These are phyloP conservation scores for Pseudorhiza aurosa DNA, from an alignment of 30 jellyfish, hydroid and myxozoan genomes.

Conservation along the genomic window DNA sequence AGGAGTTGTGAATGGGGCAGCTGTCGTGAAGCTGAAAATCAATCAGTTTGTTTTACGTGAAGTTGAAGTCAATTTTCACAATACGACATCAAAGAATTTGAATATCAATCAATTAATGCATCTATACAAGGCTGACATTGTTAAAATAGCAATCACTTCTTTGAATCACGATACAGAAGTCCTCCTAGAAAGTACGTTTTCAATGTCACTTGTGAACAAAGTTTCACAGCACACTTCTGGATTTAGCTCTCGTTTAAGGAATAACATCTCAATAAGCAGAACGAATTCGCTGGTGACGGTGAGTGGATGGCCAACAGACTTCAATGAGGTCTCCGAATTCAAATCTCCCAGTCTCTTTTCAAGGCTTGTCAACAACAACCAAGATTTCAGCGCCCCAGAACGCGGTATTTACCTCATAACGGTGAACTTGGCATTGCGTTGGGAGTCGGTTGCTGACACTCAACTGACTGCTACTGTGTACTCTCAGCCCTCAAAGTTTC, in stretches of 20 bases:
- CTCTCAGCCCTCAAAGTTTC: constrained; percentile 12
- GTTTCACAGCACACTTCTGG: constrained; percentile 59
- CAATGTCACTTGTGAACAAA: constrained; percentile 40
- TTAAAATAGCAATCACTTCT: constrained; percentile 1
- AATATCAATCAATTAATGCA: constrained; percentile 39
- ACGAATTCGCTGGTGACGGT: background rate
- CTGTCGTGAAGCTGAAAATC: constrained; percentile 3
- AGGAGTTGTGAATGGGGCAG: background rate
- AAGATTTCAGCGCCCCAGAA: constrained; percentile 56
- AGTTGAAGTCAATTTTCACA: constrained; percentile 7
- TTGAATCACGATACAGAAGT: background rate
- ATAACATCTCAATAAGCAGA: constrained; percentile 1
- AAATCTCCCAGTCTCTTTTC: constrained; percentile 57
- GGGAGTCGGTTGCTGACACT: constrained; percentile 10
- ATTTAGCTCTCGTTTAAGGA: constrained; percentile 13
- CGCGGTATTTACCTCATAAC: constrained; percentile 50
- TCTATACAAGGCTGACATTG: constrained; percentile 27
- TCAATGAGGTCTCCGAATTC: constrained; percentile 48
- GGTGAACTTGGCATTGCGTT: constrained; percentile 10
- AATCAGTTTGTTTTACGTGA: constrained; percentile 6
- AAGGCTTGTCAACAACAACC: constrained; percentile 48
- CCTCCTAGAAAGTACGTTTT: constrained; percentile 37
- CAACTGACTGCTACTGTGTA: constrained; percentile 24
- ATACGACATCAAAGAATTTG: constrained; percentile 1
- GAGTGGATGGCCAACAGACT: constrained; percentile 57